phyloP scores from a whole-genome alignment of 2,797 vertebrate genomes.

The Menidia menidia region DNA sequence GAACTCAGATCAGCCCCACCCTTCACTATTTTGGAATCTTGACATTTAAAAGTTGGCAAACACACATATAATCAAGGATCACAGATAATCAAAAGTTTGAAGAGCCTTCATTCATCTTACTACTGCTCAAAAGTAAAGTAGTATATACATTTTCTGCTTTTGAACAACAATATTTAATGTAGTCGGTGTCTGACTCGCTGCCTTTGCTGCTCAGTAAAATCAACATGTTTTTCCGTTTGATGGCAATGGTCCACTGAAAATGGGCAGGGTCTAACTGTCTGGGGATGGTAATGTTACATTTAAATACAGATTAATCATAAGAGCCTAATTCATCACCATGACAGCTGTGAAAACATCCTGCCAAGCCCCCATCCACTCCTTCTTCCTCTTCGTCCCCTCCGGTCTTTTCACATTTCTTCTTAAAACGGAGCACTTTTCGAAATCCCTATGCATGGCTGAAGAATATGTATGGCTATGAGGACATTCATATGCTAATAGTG shows the following conservation, averaged over 20 bases:
- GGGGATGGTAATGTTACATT: slow-evolving; percentile 78
- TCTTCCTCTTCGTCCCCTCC: slow-evolving; percentile 73
- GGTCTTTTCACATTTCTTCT: slow-evolving; percentile 68
- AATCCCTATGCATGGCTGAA: slow-evolving; percentile 67
- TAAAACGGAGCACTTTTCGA: slow-evolving; percentile 65
- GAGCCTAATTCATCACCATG: slow-evolving; percentile 79
- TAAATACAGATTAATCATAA: slow-evolving; percentile 82
- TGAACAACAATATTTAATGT: slow-evolving; percentile 5
- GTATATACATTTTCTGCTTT: slow-evolving; percentile 25
- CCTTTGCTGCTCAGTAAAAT: slow-evolving; percentile 58
- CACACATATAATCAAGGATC: background rate
- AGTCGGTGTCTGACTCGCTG: slow-evolving; percentile 39
- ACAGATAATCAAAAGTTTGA: slow-evolving; percentile 29
- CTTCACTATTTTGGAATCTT: slow-evolving; percentile 60
- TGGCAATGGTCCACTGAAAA: slow-evolving; percentile 62
- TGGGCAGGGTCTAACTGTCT: slow-evolving; percentile 67
- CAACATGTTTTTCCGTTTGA: slow-evolving; percentile 69
- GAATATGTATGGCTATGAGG: slow-evolving; percentile 73
- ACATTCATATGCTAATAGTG: slow-evolving; percentile 81
- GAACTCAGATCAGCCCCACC: slow-evolving; percentile 61
- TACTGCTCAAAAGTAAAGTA: slow-evolving; percentile 35
- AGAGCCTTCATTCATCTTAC: slow-evolving; percentile 58
- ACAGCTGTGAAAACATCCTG: slow-evolving; percentile 81
- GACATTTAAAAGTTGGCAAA: slow-evolving; percentile 58
- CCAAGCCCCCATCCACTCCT: slow-evolving; percentile 71